These are phyloP conservation scores for Leptopilina myrica DNA, from an alignment of 2,888 invertebrate species.

Conservation along the genomic window DNA sequence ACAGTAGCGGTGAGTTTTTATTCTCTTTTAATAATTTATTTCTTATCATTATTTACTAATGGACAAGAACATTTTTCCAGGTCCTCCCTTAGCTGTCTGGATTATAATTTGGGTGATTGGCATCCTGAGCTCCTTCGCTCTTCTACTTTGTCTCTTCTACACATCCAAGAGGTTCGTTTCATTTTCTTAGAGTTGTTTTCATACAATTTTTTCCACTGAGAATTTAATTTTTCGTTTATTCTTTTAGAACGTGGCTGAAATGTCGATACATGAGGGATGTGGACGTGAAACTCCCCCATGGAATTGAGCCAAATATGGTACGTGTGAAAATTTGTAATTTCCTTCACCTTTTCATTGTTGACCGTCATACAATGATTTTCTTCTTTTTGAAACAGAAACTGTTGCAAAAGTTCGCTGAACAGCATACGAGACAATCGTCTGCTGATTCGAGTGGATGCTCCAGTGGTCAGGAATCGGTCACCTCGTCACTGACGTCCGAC, in stretches of 20 bases:
- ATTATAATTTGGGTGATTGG: slow-evolving; percentile 70
- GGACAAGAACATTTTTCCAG: slow-evolving; percentile 53
- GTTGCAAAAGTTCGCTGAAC: slow-evolving; percentile 72
- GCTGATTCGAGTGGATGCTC: slow-evolving; percentile 80
- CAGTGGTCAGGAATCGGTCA: slow-evolving; percentile 79
- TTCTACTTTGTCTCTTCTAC: slow-evolving; percentile 66
- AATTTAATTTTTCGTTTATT: background rate
- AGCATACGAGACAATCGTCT: slow-evolving; percentile 73
- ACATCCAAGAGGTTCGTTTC: slow-evolving; percentile 67
- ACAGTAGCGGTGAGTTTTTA: slow-evolving; percentile 67
- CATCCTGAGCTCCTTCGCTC: slow-evolving; percentile 59
- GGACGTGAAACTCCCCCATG: slow-evolving; percentile 83
- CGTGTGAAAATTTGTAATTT: slow-evolving; percentile 44
- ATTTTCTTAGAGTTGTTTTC: background rate
- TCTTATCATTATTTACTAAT: background rate
- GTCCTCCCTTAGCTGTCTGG: slow-evolving; percentile 65
- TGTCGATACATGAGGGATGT: slow-evolving; percentile 83
- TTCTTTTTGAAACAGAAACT: slow-evolving; percentile 65
- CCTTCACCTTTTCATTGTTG: no score
- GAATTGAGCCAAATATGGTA: slow-evolving; percentile 78
- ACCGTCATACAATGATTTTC: background rate
- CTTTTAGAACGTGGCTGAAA: slow-evolving; percentile 80
- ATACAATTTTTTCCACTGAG: background rate
- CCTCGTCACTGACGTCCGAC: slow-evolving; percentile 78
- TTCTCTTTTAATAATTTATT: background rate